phyloP scores from a whole-genome alignment of 2,888 invertebrate species.

The Mactromeris polynyma region DNA sequence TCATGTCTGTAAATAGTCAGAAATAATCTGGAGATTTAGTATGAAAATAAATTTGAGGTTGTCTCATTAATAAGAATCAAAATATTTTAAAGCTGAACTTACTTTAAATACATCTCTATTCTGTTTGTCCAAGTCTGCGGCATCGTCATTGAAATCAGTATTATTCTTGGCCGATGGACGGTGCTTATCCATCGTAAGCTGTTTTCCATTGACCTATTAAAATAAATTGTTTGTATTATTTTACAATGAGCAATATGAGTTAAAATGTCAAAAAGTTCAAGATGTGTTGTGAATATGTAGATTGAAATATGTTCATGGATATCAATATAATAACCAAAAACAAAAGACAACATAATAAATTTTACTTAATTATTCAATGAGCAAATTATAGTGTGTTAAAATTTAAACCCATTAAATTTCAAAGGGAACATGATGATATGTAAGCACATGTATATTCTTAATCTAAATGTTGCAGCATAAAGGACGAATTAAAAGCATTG shows the following conservation, averaged over 20 bases:
- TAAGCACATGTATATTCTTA: background rate
- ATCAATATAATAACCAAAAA: background rate
- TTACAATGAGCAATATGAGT: too few species aligned
- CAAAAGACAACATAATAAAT: background rate
- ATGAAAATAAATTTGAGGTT: background rate
- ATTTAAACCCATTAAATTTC: background rate
- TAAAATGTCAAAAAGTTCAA: too few species aligned
- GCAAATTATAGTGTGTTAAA: background rate
- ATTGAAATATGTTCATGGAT: too few species aligned
- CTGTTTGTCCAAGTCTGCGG: background rate
- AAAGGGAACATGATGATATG: too few species aligned
- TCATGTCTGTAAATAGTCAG: background rate
- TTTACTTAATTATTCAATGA: too few species aligned
- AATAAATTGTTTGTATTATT: too few species aligned
- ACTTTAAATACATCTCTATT: background rate
- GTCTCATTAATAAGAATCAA: background rate
- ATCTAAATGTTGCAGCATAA: background rate
- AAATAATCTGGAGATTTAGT: background rate
- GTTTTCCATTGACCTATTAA: background rate
- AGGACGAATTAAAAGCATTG: background rate
- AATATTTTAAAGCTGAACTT: background rate
- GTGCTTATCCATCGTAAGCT: background rate
- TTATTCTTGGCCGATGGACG: background rate
- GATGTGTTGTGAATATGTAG: background rate
- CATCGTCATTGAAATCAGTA: background rate